Evolutionary conservation across 2,888 invertebrate species (phyloP).

Genomic region (Tinea trinotella): DNA sequence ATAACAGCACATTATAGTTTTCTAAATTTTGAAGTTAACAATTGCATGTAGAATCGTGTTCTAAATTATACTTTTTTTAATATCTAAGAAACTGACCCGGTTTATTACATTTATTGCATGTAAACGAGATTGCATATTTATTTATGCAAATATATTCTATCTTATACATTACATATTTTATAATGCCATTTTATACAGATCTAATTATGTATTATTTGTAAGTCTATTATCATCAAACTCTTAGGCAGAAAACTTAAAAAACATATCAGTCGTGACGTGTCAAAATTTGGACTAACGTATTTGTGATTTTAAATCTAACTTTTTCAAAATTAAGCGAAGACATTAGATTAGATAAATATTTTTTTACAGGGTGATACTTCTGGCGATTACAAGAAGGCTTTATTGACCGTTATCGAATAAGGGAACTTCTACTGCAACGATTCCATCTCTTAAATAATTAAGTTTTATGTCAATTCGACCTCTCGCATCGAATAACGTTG

Average conservation of each 20-base stretch:
- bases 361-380: constrained; percentile 91
- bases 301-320: background rate
- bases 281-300: background rate
- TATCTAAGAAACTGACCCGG: background rate
- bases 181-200: constrained; percentile 7
- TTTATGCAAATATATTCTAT: constrained; percentile 5
- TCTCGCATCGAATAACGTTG: too few relatives aligned
- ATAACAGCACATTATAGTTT: background rate
- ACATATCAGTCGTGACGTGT: background rate
- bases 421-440: constrained; percentile 30
- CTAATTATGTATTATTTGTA: background rate
- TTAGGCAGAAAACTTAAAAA: background rate
- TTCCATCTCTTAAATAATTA: constrained; percentile 47
- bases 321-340: background rate
- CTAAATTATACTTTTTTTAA: background rate
- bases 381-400: constrained; percentile 93
- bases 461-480: constrained; percentile 32
- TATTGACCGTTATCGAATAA: constrained; percentile 86
- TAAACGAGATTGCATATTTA: constrained; percentile 8
- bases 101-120: background rate
- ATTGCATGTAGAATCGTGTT: background rate
- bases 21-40: background rate
- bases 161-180: background rate
- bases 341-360: constrained; percentile 24
- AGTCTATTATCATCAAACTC: background rate